Conservation (phyloP, 2,797 vertebrate genomes). For the Carapus acus region DNA sequence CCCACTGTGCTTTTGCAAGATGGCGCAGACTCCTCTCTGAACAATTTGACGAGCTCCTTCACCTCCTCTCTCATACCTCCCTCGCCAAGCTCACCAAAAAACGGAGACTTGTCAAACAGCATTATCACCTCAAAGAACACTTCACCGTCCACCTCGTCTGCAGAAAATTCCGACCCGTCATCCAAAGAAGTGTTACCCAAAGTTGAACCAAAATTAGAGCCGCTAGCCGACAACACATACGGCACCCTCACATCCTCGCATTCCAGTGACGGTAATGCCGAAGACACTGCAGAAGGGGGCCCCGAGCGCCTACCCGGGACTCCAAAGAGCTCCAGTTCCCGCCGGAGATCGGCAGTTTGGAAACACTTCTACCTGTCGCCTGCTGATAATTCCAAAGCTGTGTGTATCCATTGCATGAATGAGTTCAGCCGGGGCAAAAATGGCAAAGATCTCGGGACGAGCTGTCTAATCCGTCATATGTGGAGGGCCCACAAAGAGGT, state of each 20-base stretch:
- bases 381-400: constrained; percentile 92
- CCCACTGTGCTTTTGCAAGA: constrained; percentile 87
- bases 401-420: constrained; percentile 96
- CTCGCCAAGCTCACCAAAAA: constrained; percentile 77
- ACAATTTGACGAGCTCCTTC: constrained; percentile 60
- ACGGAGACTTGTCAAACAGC: constrained; percentile 68
- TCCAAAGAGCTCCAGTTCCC: constrained; percentile 84
- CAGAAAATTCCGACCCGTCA: constrained; percentile 75
- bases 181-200: constrained; percentile 81
- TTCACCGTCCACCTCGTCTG: constrained; percentile 79
- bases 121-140: constrained; percentile 69
- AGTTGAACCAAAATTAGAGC: constrained; percentile 78
- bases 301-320: constrained; percentile 74
- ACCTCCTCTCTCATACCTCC: constrained; percentile 75
- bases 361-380: constrained; percentile 98
- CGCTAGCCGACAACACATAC: constrained; percentile 61
- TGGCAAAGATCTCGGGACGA: constrained; percentile 93
- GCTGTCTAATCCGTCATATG: constrained; percentile 97
- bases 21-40: constrained; percentile 67
- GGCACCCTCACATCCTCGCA: constrained; percentile 68
- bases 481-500: constrained; percentile 96
- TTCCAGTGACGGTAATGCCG: constrained; percentile 70
- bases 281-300: constrained; percentile 75
- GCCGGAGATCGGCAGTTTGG: constrained; percentile 93
- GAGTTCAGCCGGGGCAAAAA: constrained; percentile 98